A percentile compares a stretch with the other conserved stretches of the same genome.
Conservation (phyloP, 2,888 invertebrate species). For the Melinaea menophilus region DNA sequence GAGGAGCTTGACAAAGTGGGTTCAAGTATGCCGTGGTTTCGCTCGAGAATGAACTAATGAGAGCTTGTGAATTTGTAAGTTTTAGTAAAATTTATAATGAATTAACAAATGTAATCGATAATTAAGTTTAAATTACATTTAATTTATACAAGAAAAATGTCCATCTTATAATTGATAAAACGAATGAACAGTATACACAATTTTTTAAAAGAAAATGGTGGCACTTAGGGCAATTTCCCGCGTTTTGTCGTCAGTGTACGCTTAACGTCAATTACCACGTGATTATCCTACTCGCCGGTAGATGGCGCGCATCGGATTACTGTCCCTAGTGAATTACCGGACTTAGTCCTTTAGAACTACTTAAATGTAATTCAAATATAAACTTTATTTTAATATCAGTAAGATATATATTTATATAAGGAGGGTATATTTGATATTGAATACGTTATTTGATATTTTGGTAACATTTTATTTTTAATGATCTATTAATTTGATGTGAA, state of each 20-base stretch:
- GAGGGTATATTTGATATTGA: neutral
- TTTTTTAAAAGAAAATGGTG: slow-evolving; percentile 32
- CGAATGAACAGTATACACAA: slow-evolving; percentile 9
- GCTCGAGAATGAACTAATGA: slow-evolving; percentile 3
- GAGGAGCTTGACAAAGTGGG: slow-evolving; percentile 10
- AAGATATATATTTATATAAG: neutral
- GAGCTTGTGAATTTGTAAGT: neutral
- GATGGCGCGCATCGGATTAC: slow-evolving; percentile 62
- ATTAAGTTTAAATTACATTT: neutral
- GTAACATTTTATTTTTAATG: slow-evolving; percentile 1
- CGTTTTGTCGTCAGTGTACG: slow-evolving; percentile 48
- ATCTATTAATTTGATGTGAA: slow-evolving; percentile 5
- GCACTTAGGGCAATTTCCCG: slow-evolving; percentile 42
- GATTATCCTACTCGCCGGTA: slow-evolving; percentile 62
- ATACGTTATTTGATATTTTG: slow-evolving; percentile 1
- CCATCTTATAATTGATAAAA: neutral
- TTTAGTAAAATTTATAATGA: no score
- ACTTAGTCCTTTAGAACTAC: slow-evolving; percentile 17
- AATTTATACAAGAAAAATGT: neutral
- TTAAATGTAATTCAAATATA: neutral
- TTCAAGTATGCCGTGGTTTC: slow-evolving; percentile 7
- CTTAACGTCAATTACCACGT: slow-evolving; percentile 60
- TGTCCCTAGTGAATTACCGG: slow-evolving; percentile 50
- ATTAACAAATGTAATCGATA: no score
- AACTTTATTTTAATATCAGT: neutral